Evolutionary conservation across 2,888 invertebrate genomes (phyloP), one percentile per base, ranked within the genome.

Genomic region (Melinopterus prodromus): DNA sequence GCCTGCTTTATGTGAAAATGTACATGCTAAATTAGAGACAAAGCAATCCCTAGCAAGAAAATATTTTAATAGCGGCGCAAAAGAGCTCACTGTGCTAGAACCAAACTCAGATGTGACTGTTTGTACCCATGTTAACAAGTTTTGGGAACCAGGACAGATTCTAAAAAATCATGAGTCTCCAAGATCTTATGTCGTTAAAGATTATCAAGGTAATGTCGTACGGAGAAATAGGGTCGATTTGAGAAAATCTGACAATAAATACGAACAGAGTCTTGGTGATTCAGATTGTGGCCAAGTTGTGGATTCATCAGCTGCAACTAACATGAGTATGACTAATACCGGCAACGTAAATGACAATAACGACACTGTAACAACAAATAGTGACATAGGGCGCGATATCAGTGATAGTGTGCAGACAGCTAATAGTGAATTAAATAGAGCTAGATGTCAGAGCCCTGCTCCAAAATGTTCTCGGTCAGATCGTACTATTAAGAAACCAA

Each of bases 201-300:
- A 72, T 36, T n/a, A 14, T 16, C 36, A 16, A 35, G 72, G 16
- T 72, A 72, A 72, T n/a, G 16, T 14, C 5, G 36, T 72, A 16
- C 26, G 72, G 36, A n/a, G 72, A 26, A 72, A 72, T 36, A 72
- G 72, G 9, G 16, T 72, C 14, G 72, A 72, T 16, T 14, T 72
- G 2, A n/a, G 15, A 16, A 14, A 72, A 16, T 72, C 72, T 14
- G 6, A 14, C 14, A 72, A 72, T 16, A 72, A 72, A 53, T 53
- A 53, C 53, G 53, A 2, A 53, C n/a, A n/a, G n/a, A n/a, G n/a
- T n/a, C 53, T 53, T 53, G 53, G 53, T 53, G 53, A 53, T 53
- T 53, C 53, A 12, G 53, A 53, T 53, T 53, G 2, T 53, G 2
- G 53, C 53, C 53, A 53, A 53, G 53, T 53, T 53, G 53, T 53